These are phyloP conservation scores for Sphenopsis melanotis DNA, from an alignment of 2,797 vertebrate genomes.

Conservation along the genomic window DNA sequence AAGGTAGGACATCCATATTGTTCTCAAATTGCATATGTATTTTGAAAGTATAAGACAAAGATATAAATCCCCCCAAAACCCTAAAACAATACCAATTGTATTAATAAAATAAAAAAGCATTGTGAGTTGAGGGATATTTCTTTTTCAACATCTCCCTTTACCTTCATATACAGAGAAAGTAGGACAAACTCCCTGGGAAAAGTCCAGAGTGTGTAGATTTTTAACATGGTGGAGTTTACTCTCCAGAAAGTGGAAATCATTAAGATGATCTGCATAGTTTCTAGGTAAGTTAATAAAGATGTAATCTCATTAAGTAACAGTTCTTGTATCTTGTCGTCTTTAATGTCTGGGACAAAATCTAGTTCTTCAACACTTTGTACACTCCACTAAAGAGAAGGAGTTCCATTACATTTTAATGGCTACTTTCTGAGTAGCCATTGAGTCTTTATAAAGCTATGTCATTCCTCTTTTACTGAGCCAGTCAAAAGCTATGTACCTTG, in stretches of 20 bases:
- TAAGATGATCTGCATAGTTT: background rate
- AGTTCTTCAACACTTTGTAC: background rate
- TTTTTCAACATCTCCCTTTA: background rate
- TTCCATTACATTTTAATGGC: slow-evolving; percentile 7
- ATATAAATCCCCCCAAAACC: background rate
- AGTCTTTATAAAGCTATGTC: slow-evolving; percentile 20
- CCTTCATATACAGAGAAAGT: background rate
- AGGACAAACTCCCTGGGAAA: background rate
- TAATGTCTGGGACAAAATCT: background rate
- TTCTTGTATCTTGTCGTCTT: background rate
- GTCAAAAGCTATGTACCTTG: background rate
- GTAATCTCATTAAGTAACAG: background rate
- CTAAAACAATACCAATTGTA: background rate
- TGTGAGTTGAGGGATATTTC: background rate
- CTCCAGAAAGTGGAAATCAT: background rate
- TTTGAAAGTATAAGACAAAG: background rate
- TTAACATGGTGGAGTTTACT: background rate
- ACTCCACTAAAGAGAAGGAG: background rate
- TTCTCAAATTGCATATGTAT: background rate
- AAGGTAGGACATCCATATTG: background rate
- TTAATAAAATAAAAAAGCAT: background rate
- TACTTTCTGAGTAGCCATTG: background rate
- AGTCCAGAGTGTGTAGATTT: background rate
- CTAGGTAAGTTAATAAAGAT: background rate
- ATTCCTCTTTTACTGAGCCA: background rate